A percentile compares a stretch with the other conserved stretches of the same genome.
These are phyloP conservation scores for Cyprinodon tularosa DNA, from an alignment of 2,113 vertebrate genomes.

Conservation along the genomic window DNA sequence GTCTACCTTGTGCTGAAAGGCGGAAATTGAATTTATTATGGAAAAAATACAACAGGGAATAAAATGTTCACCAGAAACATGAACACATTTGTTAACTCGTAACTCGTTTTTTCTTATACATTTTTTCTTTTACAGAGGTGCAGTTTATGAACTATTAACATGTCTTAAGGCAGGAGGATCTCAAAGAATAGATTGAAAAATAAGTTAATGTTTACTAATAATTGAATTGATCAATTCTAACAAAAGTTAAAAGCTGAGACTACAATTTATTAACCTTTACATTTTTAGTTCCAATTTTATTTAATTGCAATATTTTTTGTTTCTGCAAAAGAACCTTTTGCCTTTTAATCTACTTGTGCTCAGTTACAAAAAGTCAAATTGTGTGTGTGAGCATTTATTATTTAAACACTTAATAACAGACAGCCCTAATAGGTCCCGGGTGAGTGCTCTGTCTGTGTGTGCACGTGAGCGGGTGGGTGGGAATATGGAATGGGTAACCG, in stretches of 20 bases:
- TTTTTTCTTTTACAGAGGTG: slow-evolving; percentile 22
- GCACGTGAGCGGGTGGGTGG: slow-evolving; percentile 61
- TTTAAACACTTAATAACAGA: slow-evolving; percentile 81
- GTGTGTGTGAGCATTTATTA: slow-evolving; percentile 72
- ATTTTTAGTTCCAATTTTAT: slow-evolving; percentile 2
- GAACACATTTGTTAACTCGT: slow-evolving; percentile 64
- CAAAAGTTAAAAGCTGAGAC: background rate
- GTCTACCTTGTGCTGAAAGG: slow-evolving; percentile 71
- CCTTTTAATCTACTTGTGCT: slow-evolving; percentile 51
- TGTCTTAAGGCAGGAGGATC: slow-evolving; percentile 9
- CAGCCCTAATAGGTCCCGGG: slow-evolving; percentile 81
- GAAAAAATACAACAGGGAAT: slow-evolving; percentile 58
- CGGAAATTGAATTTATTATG: slow-evolving; percentile 66
- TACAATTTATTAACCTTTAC: background rate
- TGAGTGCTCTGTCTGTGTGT: slow-evolving; percentile 66
- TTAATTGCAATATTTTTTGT: background rate
- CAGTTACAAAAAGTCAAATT: slow-evolving; percentile 71
- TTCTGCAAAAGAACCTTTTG: slow-evolving; percentile 19
- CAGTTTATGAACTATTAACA: slow-evolving; percentile 25
- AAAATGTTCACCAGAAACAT: slow-evolving; percentile 60
- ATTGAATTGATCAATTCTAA: background rate
- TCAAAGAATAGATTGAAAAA: slow-evolving; percentile 19
- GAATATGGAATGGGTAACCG: slow-evolving; percentile 72
- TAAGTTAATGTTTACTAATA: background rate
- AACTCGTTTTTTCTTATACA: slow-evolving; percentile 45